A percentile compares a stretch with the other conserved stretches of the same genome.
Evolutionary conservation across 1,140 invertebrate genomes (phyloP).

Genomic region (Hirudo medicinalis): DNA sequence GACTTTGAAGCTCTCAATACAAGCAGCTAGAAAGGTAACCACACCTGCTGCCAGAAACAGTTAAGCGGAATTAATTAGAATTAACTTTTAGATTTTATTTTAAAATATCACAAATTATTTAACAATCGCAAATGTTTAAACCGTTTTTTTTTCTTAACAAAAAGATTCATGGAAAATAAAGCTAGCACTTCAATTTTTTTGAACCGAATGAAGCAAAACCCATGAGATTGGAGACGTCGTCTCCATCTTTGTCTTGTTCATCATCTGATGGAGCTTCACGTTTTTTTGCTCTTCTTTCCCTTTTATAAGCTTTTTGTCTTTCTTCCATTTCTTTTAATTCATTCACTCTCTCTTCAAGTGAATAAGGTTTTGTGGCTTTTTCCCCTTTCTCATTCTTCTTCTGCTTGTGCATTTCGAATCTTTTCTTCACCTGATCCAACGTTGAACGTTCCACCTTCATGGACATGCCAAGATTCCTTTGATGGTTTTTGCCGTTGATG

Average conservation of each 20-base stretch:
- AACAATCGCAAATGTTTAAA: too few relatives aligned
- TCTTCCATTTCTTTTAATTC: conserved; percentile 96
- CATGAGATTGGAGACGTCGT: conserved; percentile 85
- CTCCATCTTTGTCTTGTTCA: conserved; percentile 43
- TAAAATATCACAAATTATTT: too few relatives aligned
- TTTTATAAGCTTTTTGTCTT: conserved; percentile 76
- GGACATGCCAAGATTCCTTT: conserved; percentile 95
- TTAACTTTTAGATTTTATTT: too few relatives aligned
- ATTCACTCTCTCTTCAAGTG: conserved; percentile 73
- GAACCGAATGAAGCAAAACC: conserved; percentile 90
- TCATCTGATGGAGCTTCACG: conserved; percentile 63
- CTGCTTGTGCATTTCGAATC: conserved; percentile 83
- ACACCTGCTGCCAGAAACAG: too few relatives aligned
- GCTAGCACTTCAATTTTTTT: conserved; percentile 55
- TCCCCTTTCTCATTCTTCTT: conserved; percentile 81
- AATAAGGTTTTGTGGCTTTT: conserved; percentile 62
- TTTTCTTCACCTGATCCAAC: conserved; percentile 84
- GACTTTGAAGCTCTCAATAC: too few relatives aligned
- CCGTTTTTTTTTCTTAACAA: too few relatives aligned
- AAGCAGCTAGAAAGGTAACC: too few relatives aligned
- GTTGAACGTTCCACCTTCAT: conserved; percentile 94
- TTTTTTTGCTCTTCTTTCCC: conserved; percentile 75
- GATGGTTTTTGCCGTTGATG: conserved; percentile 99
- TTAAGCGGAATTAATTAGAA: too few relatives aligned
- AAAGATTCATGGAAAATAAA: too few relatives aligned